Evolutionary conservation across 2,113 vertebrate genomes (phyloP).

Genomic region (Microtus montanus): DNA sequence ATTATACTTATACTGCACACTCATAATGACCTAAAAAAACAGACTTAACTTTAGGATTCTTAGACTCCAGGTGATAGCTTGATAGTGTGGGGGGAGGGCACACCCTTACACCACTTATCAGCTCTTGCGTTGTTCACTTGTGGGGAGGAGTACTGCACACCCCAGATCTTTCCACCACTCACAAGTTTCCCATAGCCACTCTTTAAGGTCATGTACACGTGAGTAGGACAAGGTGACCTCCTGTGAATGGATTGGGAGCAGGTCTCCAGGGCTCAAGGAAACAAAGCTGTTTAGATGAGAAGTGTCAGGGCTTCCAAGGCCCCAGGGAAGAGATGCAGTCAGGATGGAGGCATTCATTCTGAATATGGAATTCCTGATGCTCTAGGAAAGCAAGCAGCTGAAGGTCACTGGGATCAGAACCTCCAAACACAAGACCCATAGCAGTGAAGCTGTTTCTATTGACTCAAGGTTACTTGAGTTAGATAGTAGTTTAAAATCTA

Average conservation of each 20-base stretch:
- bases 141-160: background rate
- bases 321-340: background rate
- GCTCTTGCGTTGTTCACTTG: background rate
- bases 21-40: background rate
- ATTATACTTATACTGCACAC: background rate
- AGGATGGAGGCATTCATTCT: background rate
- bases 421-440: background rate
- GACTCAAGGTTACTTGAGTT: background rate
- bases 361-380: background rate
- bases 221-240: background rate
- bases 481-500: background rate
- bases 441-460: background rate
- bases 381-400: too few relatives aligned
- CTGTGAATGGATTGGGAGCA: background rate
- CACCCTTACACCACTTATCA: too few relatives aligned
- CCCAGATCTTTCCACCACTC: background rate
- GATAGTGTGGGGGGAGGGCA: background rate
- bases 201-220: background rate
- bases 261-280: background rate
- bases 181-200: background rate
- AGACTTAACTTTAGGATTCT: background rate
- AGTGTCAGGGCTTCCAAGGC: background rate
- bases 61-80: background rate
- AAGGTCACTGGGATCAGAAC: background rate
- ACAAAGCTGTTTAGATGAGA: background rate